Percentiles rank a stretch among this genome's conserved stretches.
Conservation (phyloP, 1,140 invertebrate species). For the Nylanderia fulva region DNA sequence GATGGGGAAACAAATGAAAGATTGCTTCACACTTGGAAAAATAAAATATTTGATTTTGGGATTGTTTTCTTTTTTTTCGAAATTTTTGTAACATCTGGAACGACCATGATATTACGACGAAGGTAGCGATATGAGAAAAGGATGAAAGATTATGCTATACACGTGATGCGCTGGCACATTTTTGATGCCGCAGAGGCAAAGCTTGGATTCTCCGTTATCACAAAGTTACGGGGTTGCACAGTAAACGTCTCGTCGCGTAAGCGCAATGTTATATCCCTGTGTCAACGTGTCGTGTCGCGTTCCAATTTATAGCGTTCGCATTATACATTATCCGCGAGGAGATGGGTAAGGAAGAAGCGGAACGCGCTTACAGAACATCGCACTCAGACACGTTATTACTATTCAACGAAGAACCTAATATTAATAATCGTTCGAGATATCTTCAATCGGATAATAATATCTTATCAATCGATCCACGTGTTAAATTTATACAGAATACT, state of each 20-base stretch:
- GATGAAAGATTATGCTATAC: neutral
- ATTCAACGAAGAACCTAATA: neutral
- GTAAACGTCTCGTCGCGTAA: slow-evolving; percentile 36
- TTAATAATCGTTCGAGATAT: neutral
- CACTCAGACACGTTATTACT: neutral
- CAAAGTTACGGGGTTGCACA: slow-evolving; percentile 55
- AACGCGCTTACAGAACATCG: slow-evolving; percentile 2
- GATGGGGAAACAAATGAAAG: neutral
- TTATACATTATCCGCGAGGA: slow-evolving; percentile 39
- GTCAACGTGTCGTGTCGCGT: slow-evolving; percentile 53
- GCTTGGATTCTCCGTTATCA: slow-evolving; percentile 52
- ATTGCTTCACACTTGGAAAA: neutral
- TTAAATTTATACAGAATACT: neutral
- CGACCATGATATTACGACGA: neutral
- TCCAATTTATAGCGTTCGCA: slow-evolving; percentile 51
- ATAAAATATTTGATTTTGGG: neutral
- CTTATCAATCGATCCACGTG: neutral
- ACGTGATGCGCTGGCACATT: slow-evolving; percentile 11
- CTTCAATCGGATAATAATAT: neutral
- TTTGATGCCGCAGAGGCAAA: slow-evolving; percentile 39
- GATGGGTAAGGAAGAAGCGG: neutral
- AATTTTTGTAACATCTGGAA: neutral
- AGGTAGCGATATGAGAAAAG: neutral
- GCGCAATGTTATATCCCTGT: slow-evolving; percentile 60
- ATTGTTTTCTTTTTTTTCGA: neutral